Evolutionary conservation across 2,113 vertebrate species (phyloP), one percentile per base, ranked within the genome.

Genomic region (Neogale vison): DNA sequence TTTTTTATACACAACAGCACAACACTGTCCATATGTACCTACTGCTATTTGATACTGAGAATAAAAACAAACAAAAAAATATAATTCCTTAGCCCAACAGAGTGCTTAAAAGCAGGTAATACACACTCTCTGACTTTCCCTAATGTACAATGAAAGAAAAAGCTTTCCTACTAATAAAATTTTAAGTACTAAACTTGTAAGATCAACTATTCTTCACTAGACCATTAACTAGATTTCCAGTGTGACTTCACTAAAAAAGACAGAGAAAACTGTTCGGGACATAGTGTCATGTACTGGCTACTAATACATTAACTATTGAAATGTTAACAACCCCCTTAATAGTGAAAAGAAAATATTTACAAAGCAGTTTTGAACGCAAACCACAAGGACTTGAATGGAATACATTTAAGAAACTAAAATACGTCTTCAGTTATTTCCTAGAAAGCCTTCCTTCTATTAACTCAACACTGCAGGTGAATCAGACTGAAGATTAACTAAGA

Each of bases 301-400:
- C 15, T 90, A 67, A 95, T 23, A 83, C 6, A 36, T 31, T 79
- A 93, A 55, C 12, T 63, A 77, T 13, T 83, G 24, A 20, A 50
- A 89, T 74, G 55, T 63, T 45, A 95, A 80, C 23, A 72, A 92
- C 24, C 63, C 59, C 14, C 96, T 94, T 39, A 92, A 13, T 61
- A 96, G 42, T 87, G 36, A 98, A 90, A 83, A 77, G 52, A 59
- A 98, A 98, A 96, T 36, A 94, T 20, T 67, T 59, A 14, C 55
- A 86, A 92, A 97, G 80, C 0, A 42, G 52, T 87, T 91, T 74
- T 97, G 52, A 96, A 81, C 21, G 20, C n/a, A 95, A 93, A 96
- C 39, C 36, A 79, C 71, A 45, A 96, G 10, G 34, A 36, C 17
- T 96, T 80, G 92, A n/a, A 63, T 86, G 77, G 65, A 72, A 84